Percentiles rank a stretch among this genome's conserved stretches.
Conservation (phyloP, 2,113 vertebrate genomes). For the Protobothrops flavoviridis region DNA sequence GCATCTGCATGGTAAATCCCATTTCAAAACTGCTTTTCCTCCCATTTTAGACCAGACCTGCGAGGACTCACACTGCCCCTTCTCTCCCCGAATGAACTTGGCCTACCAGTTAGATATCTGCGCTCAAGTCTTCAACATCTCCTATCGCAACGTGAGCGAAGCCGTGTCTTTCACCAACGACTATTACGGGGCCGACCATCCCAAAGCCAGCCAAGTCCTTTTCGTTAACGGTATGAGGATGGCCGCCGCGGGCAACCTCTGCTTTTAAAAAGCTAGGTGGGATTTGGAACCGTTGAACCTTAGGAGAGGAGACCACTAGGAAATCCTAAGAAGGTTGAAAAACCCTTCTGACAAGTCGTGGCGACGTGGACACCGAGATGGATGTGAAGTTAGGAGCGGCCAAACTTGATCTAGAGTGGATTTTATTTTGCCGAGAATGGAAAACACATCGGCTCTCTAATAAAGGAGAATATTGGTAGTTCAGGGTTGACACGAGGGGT, state of each 20-base stretch:
- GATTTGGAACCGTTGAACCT: not conserved
- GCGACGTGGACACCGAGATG: not conserved
- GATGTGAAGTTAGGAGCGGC: not conserved
- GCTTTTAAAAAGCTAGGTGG: not conserved
- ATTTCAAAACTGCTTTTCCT: not conserved
- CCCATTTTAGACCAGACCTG: conserved; percentile 77
- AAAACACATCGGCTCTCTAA: not conserved
- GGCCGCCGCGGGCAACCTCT: not conserved
- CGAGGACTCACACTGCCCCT: conserved; percentile 73
- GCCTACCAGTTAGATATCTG: conserved; percentile 69
- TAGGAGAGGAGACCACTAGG: not conserved
- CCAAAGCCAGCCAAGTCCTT: conserved; percentile 67
- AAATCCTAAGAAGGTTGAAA: not conserved
- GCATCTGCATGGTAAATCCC: not conserved
- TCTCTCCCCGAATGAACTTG: conserved; percentile 72
- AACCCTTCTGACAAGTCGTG: not conserved
- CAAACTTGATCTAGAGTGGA: not conserved
- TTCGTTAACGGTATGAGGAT: conserved; percentile 74
- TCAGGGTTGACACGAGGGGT: too few species aligned
- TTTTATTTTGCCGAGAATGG: not conserved
- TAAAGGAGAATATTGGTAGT: too few species aligned
- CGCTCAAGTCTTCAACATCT: conserved; percentile 73
- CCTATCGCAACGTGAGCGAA: conserved; percentile 58
- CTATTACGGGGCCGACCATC: conserved; percentile 75
- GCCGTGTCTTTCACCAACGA: conserved; percentile 77